Conservation (phyloP, 2,888 invertebrate genomes). For the Adineta ricciae region DNA sequence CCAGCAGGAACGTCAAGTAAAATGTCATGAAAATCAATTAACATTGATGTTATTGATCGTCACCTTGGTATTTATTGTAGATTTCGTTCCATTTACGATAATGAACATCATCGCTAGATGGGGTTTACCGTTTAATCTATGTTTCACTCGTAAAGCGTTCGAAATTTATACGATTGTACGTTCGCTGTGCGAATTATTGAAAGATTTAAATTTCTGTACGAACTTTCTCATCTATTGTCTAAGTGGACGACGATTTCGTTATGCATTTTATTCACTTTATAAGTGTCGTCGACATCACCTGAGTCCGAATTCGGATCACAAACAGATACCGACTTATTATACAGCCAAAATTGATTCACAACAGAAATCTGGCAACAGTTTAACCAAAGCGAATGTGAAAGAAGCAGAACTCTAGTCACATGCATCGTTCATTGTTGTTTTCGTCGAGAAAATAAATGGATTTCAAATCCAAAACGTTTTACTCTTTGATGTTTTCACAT, state of each 20-base stretch:
- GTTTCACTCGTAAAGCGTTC: background rate
- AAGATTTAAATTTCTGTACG: constrained; percentile 18
- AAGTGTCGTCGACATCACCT: background rate
- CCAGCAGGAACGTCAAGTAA: background rate
- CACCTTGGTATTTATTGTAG: background rate
- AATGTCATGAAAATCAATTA: background rate
- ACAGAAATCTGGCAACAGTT: too few relatives aligned
- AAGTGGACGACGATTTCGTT: background rate
- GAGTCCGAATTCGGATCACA: background rate
- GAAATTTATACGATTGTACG: background rate
- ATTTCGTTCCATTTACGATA: constrained; percentile 4
- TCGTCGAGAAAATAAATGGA: too few relatives aligned
- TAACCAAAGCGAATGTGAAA: too few relatives aligned
- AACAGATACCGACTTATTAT: background rate
- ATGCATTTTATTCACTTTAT: background rate
- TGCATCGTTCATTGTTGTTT: too few relatives aligned
- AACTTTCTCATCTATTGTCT: background rate
- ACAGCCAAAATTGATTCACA: background rate
- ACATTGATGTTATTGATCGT: background rate
- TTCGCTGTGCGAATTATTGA: background rate
- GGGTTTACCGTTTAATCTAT: background rate
- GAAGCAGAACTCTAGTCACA: too few relatives aligned
- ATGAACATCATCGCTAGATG: background rate
- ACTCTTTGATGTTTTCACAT: too few relatives aligned
- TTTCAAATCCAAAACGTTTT: too few relatives aligned